A percentile compares a stretch with the other conserved stretches of the same genome.
Evolutionary conservation across 2,888 invertebrate genomes (phyloP).

Genomic region (Hypomecis atomaria): DNA sequence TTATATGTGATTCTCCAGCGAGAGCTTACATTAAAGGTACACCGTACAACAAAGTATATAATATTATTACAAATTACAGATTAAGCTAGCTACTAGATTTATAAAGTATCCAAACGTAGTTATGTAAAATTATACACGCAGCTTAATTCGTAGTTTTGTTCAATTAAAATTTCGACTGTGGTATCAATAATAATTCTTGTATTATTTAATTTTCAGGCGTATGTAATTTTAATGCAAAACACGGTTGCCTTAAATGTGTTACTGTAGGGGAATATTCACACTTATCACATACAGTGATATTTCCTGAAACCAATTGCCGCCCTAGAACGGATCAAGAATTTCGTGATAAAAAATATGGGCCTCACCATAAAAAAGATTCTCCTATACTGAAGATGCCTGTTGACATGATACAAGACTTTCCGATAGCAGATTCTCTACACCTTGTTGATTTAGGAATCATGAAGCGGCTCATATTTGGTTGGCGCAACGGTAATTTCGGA

Average conservation of each 20-base stretch:
- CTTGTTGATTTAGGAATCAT: constrained; percentile 45
- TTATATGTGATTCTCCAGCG: constrained; percentile 20
- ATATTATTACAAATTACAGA: background rate
- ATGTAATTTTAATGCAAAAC: background rate
- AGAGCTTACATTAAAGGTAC: constrained; percentile 10
- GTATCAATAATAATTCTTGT: background rate
- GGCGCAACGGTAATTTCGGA: constrained; percentile 21
- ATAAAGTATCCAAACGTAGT: too few relatives aligned
- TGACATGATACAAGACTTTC: constrained; percentile 46
- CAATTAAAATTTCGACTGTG: background rate
- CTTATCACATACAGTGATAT: constrained; percentile 3
- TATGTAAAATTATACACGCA: too few relatives aligned
- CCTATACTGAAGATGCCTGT: constrained; percentile 28
- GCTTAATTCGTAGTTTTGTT: too few relatives aligned
- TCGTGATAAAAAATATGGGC: constrained; percentile 8
- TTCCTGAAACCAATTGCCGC: background rate
- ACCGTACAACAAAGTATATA: background rate
- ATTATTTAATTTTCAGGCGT: constrained; percentile 7
- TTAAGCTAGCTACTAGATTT: too few relatives aligned
- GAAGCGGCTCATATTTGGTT: constrained; percentile 33
- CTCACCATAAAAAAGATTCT: constrained; percentile 8
- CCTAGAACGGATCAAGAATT: constrained; percentile 5
- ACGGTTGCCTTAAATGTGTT: constrained; percentile 28
- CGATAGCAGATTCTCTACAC: constrained; percentile 44
- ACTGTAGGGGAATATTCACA: constrained; percentile 30